A percentile compares a stretch with the other conserved stretches of the same genome.
Conservation (phyloP, 2,888 invertebrate species). For the Melitaea athalia region DNA sequence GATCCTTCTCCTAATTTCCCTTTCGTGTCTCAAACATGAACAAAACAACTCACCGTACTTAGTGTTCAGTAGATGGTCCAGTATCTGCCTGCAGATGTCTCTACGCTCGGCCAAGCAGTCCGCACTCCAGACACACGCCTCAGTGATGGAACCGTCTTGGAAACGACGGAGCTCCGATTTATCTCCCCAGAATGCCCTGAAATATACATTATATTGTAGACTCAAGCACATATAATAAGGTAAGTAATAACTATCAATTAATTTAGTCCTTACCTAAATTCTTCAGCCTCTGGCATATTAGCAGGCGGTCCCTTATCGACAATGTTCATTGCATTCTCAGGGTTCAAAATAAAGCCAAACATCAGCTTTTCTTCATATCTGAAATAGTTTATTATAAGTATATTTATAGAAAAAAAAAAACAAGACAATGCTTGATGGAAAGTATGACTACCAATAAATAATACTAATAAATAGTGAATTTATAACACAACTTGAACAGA, state of each 20-base stretch:
- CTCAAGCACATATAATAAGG: neutral
- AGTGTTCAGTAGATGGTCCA: slow-evolving; percentile 83
- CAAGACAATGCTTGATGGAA: no score
- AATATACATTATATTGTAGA: slow-evolving; percentile 12
- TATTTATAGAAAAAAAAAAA: neutral
- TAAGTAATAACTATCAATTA: neutral
- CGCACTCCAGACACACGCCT: slow-evolving; percentile 92
- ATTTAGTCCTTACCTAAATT: slow-evolving; percentile 75
- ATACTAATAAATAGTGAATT: no score
- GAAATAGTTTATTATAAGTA: slow-evolving; percentile 38
- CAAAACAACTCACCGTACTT: slow-evolving; percentile 69
- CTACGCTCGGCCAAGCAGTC: slow-evolving; percentile 84
- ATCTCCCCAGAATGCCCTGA: slow-evolving; percentile 93
- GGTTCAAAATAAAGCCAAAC: slow-evolving; percentile 85
- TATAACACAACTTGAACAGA: no score
- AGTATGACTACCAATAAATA: no score
- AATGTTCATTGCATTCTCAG: slow-evolving; percentile 85
- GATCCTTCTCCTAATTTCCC: no score
- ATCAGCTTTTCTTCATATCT: slow-evolving; percentile 59
- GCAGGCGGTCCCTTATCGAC: slow-evolving; percentile 92
- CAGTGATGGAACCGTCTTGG: slow-evolving; percentile 94
- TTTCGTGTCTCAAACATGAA: neutral
- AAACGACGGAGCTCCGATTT: slow-evolving; percentile 94
- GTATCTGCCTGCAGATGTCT: slow-evolving; percentile 86
- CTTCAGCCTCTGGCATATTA: slow-evolving; percentile 85